phyloP scores from a whole-genome alignment of 2,797 vertebrate genomes.

The Pipistrellus pipistrellus region DNA sequence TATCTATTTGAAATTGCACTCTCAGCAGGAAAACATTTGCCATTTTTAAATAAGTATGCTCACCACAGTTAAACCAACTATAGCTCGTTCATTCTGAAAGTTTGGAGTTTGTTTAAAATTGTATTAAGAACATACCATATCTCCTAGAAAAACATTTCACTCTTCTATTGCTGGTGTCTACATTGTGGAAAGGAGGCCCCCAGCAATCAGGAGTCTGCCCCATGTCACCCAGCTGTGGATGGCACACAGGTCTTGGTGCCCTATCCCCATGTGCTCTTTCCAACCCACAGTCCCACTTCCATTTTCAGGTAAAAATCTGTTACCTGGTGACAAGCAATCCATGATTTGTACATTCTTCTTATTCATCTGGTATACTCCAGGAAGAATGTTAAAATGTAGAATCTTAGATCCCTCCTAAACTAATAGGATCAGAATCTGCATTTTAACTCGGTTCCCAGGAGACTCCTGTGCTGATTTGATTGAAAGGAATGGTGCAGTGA shows the following conservation, averaged over 20 bases:
- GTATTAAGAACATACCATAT: background rate
- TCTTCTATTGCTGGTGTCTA: background rate
- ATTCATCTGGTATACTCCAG: background rate
- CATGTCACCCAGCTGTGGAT: too few species aligned
- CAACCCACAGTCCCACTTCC: background rate
- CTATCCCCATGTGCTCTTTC: background rate
- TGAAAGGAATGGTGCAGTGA: background rate
- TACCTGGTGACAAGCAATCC: background rate
- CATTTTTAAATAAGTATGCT: conserved; percentile 66
- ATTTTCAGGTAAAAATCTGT: background rate
- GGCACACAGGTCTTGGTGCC: background rate
- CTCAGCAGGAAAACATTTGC: conserved; percentile 54
- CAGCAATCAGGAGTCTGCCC: background rate
- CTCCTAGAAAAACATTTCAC: background rate
- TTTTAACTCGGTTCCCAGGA: background rate
- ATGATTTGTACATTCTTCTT: background rate
- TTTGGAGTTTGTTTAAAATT: background rate
- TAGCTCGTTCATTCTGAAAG: conserved; percentile 9
- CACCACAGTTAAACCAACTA: conserved; percentile 21
- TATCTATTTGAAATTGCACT: conserved; percentile 14
- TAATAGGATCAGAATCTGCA: background rate
- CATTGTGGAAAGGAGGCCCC: background rate
- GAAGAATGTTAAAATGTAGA: background rate
- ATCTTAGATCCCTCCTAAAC: background rate
- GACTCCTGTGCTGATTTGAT: background rate